Evolutionary conservation across 2,888 invertebrate species (phyloP), one percentile per base, ranked within the genome.

Genomic region (Crematogaster levior): DNA sequence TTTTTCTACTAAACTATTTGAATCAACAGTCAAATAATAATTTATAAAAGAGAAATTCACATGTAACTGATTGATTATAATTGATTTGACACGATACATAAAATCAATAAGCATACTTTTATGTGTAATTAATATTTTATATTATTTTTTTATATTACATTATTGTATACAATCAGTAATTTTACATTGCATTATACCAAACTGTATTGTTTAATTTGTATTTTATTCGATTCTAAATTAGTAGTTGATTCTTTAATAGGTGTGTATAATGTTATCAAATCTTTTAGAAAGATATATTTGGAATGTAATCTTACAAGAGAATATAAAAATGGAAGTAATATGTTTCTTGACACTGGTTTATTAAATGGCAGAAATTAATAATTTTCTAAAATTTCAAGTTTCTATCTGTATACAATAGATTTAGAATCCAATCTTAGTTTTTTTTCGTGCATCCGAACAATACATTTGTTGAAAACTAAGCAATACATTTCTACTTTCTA

Each of bases 381-480:
- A 51, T 51, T 65, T 37, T 21, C 15, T 12, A 5, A 1, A 40
- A 43, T 58, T 37, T 34, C 34, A n/a, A 34, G 24, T 37, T 51
- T 37, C 9, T 34, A 63, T 51, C 12, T 37, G n/a, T 43, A 6
- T 1, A n/a, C 1, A 6, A 30, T 15, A 43, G 3, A 24, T 63
- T 5, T 24, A 43, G 18, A 79, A 27, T 15, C 27, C 10, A 63
- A 68, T 18, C 34, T n/a, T n/a, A 21, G 24, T 34, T 56, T 68
- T 4, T n/a, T 24, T 56, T 5, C 15, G 30, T 15, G 18, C 43
- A n/a, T 21, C n/a, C 9, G n/a, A 9, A 56, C 12, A 56, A 68
- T 7, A 10, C 43, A 77, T 79, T 79, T 56, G 68, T 68, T 68
- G 68, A 79, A 79, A 79, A 79, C 77, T 68, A 56, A 18, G 46